Base-by-base conservation (phyloP, 2,888 invertebrate genomes). In the Pammene aurita region DNA sequence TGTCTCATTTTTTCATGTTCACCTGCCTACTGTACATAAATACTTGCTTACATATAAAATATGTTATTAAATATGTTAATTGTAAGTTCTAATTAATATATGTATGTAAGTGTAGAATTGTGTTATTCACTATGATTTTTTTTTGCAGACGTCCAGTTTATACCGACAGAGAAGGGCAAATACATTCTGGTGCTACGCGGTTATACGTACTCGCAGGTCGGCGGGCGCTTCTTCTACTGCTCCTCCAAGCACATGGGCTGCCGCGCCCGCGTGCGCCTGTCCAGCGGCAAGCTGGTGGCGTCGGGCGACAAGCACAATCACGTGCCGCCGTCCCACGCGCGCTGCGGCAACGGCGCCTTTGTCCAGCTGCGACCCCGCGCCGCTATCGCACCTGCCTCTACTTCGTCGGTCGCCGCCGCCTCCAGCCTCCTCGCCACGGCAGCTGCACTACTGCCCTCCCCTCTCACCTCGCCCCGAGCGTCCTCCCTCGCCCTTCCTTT, bases 201-300 rank as follows among this genome's bases (percentile, higher is more conserved):
- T 56, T 92, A 84, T 76, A 93, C 92, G 16, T 93, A 92, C 77
- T 92, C 92, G 5, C 92, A 92, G 81, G 92, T 92, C 13, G 91
- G 92, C 0, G 92, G 90, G n/a, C 79, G 92, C 70, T 92, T 91
- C 77, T 92, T 91, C 81, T 92, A 92, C 81, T 92, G 92, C 70
- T 92, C 92, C 1, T 92, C 92, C 48, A 92, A 92, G 80, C 92
- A 92, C 65, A 90, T 90, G 84, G 92, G 92, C 10, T 92, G 92
- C 75, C 76, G 89, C 57, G 92, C 92, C 50, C 78, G 92, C 54
- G 92, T 92, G 62, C 78, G 92, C 7, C 77, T 92, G 52, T 80
- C 88, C 71, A 80, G 84, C 1, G 91, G 91, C 10, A 87, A 87
- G 78, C 79, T 92, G 72, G 84, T 92, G 26, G 85, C 89, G 1